Evolutionary conservation across 2,888 invertebrate genomes (phyloP).

Genomic region (Lutraria lutraria): DNA sequence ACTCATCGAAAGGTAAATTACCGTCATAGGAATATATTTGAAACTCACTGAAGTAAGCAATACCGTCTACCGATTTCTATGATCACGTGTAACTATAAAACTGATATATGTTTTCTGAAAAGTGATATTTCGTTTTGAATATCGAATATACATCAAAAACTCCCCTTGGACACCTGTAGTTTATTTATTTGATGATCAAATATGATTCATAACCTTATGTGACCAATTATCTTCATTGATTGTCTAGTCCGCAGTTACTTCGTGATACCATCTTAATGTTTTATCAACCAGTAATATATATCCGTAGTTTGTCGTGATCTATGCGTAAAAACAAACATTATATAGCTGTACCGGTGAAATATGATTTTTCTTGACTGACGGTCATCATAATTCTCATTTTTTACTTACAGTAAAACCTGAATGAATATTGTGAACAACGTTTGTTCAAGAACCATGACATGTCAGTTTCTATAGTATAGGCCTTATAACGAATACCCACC

Average conservation of each 20-base stretch:
- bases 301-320: not conserved
- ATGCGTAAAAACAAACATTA: too few species aligned
- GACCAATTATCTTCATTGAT: not conserved
- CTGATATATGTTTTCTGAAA: conserved; percentile 16
- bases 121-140: not conserved
- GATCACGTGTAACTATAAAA: not conserved
- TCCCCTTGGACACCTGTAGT: conserved; percentile 3
- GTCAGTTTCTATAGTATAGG: too few species aligned
- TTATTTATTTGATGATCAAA: not conserved
- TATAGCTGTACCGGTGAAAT: too few species aligned
- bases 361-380: too few species aligned
- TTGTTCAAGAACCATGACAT: too few species aligned
- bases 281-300: not conserved
- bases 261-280: conserved; percentile 1
- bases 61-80: not conserved
- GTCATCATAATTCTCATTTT: too few species aligned
- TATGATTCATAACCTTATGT: not conserved
- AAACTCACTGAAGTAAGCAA: conserved; percentile 13
- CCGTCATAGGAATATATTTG: not conserved
- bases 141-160: not conserved
- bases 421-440: too few species aligned
- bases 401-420: too few species aligned
- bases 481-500: too few species aligned
- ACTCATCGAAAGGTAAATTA: not conserved
- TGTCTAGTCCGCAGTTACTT: not conserved